phyloP scores from a whole-genome alignment of 1,140 invertebrate genomes.

The Cherax destructor region DNA sequence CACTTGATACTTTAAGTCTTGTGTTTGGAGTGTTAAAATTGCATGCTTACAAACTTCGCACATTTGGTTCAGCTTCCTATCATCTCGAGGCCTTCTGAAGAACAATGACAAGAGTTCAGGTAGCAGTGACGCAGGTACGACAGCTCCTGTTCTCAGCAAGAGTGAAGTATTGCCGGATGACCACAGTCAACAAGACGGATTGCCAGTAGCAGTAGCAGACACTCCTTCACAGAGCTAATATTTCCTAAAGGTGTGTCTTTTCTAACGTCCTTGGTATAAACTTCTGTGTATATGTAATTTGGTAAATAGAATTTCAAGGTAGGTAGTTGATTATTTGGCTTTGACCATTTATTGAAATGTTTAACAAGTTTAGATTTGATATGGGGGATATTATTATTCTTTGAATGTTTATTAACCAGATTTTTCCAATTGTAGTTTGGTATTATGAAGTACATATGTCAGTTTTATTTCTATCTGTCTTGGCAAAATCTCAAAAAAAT shows the following conservation, averaged over 20 bases:
- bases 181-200: neutral
- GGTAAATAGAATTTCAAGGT: neutral
- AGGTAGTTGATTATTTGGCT: neutral
- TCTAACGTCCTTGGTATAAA: neutral
- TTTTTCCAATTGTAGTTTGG: too few species aligned
- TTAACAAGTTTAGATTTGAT: too few species aligned
- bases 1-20: neutral
- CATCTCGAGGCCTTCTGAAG: slow-evolving; percentile 60
- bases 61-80: slow-evolving; percentile 57
- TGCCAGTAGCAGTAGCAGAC: neutral
- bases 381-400: too few species aligned
- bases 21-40: slow-evolving; percentile 10
- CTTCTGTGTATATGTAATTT: neutral
- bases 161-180: neutral
- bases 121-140: slow-evolving; percentile 40
- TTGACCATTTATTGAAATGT: too few species aligned
- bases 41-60: slow-evolving; percentile 45
- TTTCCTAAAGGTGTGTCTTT: neutral
- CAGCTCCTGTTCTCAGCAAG: slow-evolving; percentile 10
- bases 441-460: too few species aligned
- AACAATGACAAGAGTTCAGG: slow-evolving; percentile 6
- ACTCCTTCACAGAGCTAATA: slow-evolving; percentile 28
- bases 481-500: too few species aligned
- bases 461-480: too few species aligned
- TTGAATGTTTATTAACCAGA: too few species aligned